These are phyloP conservation scores for Lymantria dispar DNA, from an alignment of 2,888 invertebrate species.

Conservation along the genomic window DNA sequence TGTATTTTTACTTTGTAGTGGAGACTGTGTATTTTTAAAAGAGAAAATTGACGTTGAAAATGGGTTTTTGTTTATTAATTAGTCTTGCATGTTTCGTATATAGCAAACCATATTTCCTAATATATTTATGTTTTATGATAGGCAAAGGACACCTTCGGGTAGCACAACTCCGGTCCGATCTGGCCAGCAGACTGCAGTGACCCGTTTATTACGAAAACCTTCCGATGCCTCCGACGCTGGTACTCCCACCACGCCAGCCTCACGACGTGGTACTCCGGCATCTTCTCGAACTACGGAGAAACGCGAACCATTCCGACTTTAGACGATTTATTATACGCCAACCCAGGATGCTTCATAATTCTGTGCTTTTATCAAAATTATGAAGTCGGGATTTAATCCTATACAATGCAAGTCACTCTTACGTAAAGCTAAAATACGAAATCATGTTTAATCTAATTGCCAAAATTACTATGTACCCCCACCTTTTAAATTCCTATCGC, in stretches of 20 bases:
- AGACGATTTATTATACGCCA: conserved; percentile 54
- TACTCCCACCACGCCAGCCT: conserved; percentile 69
- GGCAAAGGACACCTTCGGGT: conserved; percentile 90
- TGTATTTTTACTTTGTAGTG: conserved; percentile 13
- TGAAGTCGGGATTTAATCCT: conserved; percentile 29
- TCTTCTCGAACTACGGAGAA: conserved; percentile 75
- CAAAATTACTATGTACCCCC: conserved; percentile 32
- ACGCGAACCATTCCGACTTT: conserved; percentile 89
- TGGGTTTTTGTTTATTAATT: conserved; percentile 22
- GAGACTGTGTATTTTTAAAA: conserved; percentile 28
- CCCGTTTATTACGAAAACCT: conserved; percentile 84
- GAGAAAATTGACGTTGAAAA: conserved; percentile 25
- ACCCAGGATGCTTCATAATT: conserved; percentile 20
- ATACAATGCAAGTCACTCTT: conserved; percentile 53
- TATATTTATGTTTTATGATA: conserved; percentile 46
- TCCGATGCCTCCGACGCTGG: conserved; percentile 87
- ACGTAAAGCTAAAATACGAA: conserved; percentile 32
- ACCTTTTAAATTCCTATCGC: conserved; percentile 22
- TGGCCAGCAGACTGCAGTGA: conserved; percentile 84
- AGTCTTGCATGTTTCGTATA: conserved; percentile 33
- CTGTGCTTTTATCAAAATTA: conserved; percentile 17
- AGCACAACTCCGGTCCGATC: conserved; percentile 88
- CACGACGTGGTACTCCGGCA: conserved; percentile 67
- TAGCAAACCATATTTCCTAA: conserved; percentile 16
- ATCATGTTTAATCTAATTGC: conserved; percentile 33